phyloP scores from a whole-genome alignment of 2,888 invertebrate species.

The Neocrepidodera transversa region DNA sequence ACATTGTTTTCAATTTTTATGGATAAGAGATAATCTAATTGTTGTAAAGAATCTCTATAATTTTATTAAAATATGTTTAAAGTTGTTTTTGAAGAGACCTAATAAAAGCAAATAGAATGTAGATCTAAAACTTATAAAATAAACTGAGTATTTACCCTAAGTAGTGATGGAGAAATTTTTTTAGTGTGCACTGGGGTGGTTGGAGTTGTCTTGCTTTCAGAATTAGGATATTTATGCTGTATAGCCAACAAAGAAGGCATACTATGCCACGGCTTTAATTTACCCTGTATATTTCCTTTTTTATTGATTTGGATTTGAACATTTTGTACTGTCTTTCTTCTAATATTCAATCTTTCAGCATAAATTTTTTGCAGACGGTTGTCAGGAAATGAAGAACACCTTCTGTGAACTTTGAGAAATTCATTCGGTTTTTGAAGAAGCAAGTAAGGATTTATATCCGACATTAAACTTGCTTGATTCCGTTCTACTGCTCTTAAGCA shows the following conservation, averaged over 20 bases:
- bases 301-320: constrained; percentile 21
- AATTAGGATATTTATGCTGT: constrained; percentile 38
- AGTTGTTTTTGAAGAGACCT: too few species aligned
- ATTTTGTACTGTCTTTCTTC: constrained; percentile 32
- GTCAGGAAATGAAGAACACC: constrained; percentile 67
- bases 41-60: too few species aligned
- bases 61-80: too few species aligned
- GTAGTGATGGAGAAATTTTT: constrained; percentile 48
- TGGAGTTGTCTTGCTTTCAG: constrained; percentile 55
- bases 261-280: constrained; percentile 59
- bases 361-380: constrained; percentile 51
- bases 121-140: too few species aligned
- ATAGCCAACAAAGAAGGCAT: constrained; percentile 56
- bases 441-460: constrained; percentile 68
- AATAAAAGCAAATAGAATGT: too few species aligned
- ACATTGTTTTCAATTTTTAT: too few species aligned
- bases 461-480: constrained; percentile 67
- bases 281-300: constrained; percentile 46
- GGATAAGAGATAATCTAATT: too few species aligned
- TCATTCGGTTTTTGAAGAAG: constrained; percentile 53
- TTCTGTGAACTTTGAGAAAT: constrained; percentile 62
- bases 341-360: constrained; percentile 29
- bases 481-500: constrained; percentile 71
- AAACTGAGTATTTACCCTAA: constrained; percentile 33
- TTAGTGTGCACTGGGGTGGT: constrained; percentile 53